A percentile compares a stretch with the other conserved stretches of the same genome.
Evolutionary conservation across 2,113 vertebrate species (phyloP).

Genomic region (Centropus unirufus): DNA sequence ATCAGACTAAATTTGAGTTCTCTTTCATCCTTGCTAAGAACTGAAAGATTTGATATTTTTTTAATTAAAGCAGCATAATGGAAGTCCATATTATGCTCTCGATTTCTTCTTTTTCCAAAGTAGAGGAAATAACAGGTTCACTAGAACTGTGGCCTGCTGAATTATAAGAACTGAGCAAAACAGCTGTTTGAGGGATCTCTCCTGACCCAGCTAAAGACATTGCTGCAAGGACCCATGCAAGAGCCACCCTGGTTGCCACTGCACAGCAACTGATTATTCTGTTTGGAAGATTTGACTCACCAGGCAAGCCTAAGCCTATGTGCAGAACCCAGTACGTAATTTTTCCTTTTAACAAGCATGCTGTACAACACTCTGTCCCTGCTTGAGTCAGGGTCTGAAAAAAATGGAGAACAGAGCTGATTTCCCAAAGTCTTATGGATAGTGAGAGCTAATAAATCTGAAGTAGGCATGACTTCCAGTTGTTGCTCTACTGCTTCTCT

Average conservation of each 20-base stretch:
- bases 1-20: background rate
- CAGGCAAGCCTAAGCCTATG: background rate
- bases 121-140: background rate
- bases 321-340: background rate
- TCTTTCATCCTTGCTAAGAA: background rate
- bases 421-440: background rate
- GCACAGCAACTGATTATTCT: background rate
- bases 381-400: background rate
- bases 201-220: background rate
- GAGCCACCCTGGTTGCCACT: accelerated
- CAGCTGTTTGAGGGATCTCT: background rate
- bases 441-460: background rate
- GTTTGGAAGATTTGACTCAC: background rate
- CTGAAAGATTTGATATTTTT: background rate
- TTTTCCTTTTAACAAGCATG: background rate
- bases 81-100: background rate
- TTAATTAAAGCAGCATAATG: slow-evolving; percentile 19
- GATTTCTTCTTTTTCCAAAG: background rate
- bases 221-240: background rate
- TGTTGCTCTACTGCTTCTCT: background rate
- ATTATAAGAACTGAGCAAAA: background rate
- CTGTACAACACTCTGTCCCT: background rate
- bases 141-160: background rate
- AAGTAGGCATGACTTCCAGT: background rate
- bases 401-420: background rate